Evolutionary conservation across 2,797 vertebrate species (phyloP).

Genomic region (Chromobotia macracanthus): DNA sequence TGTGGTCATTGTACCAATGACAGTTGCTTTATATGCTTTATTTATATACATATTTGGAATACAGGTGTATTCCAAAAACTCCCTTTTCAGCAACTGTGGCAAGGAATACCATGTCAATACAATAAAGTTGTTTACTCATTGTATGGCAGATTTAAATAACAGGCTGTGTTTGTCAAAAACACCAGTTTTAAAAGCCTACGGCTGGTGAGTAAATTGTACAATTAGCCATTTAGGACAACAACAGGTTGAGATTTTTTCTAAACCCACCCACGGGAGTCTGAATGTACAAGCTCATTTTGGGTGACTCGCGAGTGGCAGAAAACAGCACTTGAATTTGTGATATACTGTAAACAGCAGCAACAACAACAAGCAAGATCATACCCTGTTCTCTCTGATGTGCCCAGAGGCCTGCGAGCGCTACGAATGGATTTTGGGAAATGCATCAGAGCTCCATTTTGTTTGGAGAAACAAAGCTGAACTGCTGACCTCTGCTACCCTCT

Average conservation of each 20-base stretch:
- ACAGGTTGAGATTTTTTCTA: not conserved
- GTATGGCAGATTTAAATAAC: slow-evolving; percentile 7
- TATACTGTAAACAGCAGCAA: not conserved
- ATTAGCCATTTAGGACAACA: slow-evolving; percentile 19
- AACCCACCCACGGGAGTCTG: slow-evolving; percentile 5
- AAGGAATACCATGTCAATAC: too few relatives aligned
- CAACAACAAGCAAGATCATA: slow-evolving; percentile 14
- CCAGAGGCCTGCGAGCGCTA: not conserved
- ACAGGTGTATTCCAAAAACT: too few relatives aligned
- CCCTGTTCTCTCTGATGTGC: not conserved
- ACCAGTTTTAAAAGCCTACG: slow-evolving; percentile 12
- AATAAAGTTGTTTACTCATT: too few relatives aligned
- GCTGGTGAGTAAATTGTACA: slow-evolving; percentile 19
- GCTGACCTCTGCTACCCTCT: slow-evolving; percentile 5
- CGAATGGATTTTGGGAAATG: slow-evolving; percentile 40
- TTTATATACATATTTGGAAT: too few relatives aligned
- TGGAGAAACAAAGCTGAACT: slow-evolving; percentile 36
- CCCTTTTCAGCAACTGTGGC: too few relatives aligned
- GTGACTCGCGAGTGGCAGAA: not conserved
- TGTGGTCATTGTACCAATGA: too few relatives aligned
- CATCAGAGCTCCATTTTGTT: slow-evolving; percentile 43
- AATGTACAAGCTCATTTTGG: slow-evolving; percentile 9
- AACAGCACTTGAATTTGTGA: not conserved
- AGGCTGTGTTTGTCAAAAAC: not conserved
- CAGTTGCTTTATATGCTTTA: too few relatives aligned